Base-by-base conservation (phyloP, 1,140 invertebrate species). In the Oryzaephilus surinamensis region DNA sequence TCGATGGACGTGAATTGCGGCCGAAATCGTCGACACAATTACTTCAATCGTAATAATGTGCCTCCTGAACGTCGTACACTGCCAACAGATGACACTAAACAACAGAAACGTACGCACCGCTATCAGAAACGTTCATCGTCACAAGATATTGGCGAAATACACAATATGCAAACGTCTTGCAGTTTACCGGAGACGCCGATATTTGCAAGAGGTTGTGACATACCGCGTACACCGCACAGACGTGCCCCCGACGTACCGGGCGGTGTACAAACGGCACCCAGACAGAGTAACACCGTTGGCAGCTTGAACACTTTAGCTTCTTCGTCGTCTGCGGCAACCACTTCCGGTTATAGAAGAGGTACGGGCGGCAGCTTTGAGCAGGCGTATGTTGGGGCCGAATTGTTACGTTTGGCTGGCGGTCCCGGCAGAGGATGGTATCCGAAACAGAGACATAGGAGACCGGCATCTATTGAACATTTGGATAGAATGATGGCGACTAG, bases 401-500 rank as follows among this genome's bases (percentile, higher is more conserved):
- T 87, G 48, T 67, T 87, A 34, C 69, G 82, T 43, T 60, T 86
- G 40, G 74, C 77, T 2, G 84, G 84, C 1, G 82, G 81, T 1
- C 83, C 84, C 1, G 81, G 81, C 16, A 68, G 84, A 26, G 84
- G 84, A 40, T 88, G 84, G 84, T 88, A 88, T 58, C 84, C 83
- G 0, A 76, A 77, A 41, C 79, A 82, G 48, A 61, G 77, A 32
- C 67, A 73, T 36, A 62, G 77, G 58, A 74, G 83, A 36, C 82
- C 83, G 1, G 81, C 77, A 0, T 86, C 82, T n/a, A 85, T 82
- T 32, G 83, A 86, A 58, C 82, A 86, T 56, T 69, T 88, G 32
- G 83, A 88, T 55, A 70, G 81, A 45, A 62, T 85, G 51, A 64
- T 71, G 57, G 68, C 68, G 50, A n/a, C n/a, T n/a, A n/a, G n/a